Base-by-base conservation (phyloP, 2,113 vertebrate species). In the Riparia riparia region DNA sequence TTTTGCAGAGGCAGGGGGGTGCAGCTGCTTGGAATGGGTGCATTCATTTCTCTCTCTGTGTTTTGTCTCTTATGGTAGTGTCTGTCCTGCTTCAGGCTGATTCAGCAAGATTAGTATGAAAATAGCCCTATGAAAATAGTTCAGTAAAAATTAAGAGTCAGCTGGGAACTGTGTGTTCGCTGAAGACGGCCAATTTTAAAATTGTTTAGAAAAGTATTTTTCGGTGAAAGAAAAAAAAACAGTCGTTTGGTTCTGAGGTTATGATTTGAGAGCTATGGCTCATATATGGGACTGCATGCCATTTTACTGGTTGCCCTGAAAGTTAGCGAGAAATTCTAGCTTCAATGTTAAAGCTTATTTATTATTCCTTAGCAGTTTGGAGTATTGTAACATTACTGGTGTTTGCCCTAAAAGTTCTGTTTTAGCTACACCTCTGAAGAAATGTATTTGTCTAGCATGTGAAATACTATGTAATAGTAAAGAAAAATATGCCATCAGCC, bases 181-280 rank as follows among this genome's bases (percentile, higher is more conserved):
- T 51, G 32, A 45, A 77, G 54, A 34, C 0, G 3, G 76, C 10
- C 14, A 19, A 2, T 58, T 70, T 80, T 90, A 73, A 73, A 90
- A 81, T 37, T 3, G 6, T 29, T 82, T 45, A 45, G 63, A 50
- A 64, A 88, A 83, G 39, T 78, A 18, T n/a, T 82, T 92, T 57
- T 7, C 0, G 1, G 10, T 1, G 0, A 3, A 37, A 66, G 4
- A 11, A 49, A 34, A 31, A 24, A 31, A 42, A 32, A 6, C 1
- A 14, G 42, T 2, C 45, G 17, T 31, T 86, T 64, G 2, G 1
- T 74, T 89, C 47, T 81, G 26, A 91, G 29, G 64, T 6, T 65
- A 8, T 7, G 24, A 31, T 81, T 73, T 61, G 32, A 64, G 58
- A 57, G 32, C 39, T 72, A 1, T 56, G 41, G 34, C 47, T 56